A percentile compares a stretch with the other conserved stretches of the same genome.
These are phyloP conservation scores for Paracanthobrama guichenoti DNA, from an alignment of 2,113 vertebrate species.

Conservation along the genomic window DNA sequence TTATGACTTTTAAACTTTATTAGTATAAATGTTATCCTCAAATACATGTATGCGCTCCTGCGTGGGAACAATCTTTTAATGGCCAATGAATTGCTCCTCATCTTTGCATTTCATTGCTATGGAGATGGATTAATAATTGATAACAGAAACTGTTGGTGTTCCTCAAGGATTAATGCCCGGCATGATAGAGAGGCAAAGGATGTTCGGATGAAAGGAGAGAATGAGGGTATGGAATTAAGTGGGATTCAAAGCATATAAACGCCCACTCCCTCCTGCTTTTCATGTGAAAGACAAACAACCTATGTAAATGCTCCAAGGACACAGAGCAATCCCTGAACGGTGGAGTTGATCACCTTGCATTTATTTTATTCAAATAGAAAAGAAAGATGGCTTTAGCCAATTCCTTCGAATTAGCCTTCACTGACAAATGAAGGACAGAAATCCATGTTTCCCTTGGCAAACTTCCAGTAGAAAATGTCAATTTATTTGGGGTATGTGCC, in stretches of 20 bases:
- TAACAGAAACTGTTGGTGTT: conserved; percentile 43
- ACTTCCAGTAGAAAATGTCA: conserved; percentile 23
- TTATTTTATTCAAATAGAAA: conserved; percentile 21
- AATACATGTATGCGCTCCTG: not conserved
- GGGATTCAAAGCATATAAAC: conserved; percentile 49
- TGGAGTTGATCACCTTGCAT: conserved; percentile 43
- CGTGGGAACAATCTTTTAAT: conserved; percentile 47
- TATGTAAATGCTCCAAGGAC: conserved; percentile 46
- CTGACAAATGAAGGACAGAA: conserved; percentile 50
- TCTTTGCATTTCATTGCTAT: conserved; percentile 34
- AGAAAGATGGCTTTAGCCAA: not conserved
- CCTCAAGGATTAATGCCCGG: conserved; percentile 46
- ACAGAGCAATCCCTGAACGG: conserved; percentile 23
- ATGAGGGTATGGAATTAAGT: conserved; percentile 30
- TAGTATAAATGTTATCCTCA: not conserved
- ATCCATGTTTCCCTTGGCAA: conserved; percentile 14
- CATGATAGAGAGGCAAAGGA: conserved; percentile 24
- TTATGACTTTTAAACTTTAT: not conserved
- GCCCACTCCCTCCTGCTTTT: conserved; percentile 47
- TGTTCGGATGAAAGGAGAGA: conserved; percentile 10
- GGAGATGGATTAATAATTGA: conserved; percentile 53
- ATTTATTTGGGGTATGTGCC: conserved; percentile 8
- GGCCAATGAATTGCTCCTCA: conserved; percentile 43
- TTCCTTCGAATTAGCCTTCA: not conserved
- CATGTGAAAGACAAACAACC: conserved; percentile 40